Evolutionary conservation across 2,888 invertebrate species (phyloP).

Genomic region (Isotomurus palustris): DNA sequence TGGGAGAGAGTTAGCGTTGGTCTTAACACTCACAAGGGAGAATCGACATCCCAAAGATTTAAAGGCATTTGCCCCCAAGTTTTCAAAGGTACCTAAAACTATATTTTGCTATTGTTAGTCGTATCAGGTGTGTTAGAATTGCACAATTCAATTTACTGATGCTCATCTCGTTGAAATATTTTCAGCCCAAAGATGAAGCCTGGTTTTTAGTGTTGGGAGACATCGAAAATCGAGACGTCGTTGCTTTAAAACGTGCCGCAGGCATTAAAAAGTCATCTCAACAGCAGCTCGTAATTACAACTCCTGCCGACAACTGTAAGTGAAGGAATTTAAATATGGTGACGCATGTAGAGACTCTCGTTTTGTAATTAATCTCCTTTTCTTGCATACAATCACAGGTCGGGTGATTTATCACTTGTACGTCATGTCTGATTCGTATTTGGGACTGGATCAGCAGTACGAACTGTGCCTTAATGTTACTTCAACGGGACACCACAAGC

Average conservation of each 20-base stretch:
- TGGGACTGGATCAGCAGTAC: constrained; percentile 90
- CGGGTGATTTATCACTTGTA: constrained; percentile 73
- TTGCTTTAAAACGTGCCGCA: constrained; percentile 72
- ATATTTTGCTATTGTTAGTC: not conserved
- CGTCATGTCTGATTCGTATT: constrained; percentile 84
- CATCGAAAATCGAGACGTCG: constrained; percentile 63
- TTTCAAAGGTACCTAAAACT: constrained; percentile 61
- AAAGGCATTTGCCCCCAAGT: constrained; percentile 72
- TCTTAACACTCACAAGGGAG: constrained; percentile 28
- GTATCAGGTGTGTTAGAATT: no score
- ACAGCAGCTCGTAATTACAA: constrained; percentile 37
- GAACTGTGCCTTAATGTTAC: constrained; percentile 54
- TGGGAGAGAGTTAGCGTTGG: constrained; percentile 34
- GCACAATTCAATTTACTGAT: no score
- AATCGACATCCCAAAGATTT: constrained; percentile 52
- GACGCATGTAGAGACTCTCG: no score
- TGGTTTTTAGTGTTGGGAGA: constrained; percentile 88
- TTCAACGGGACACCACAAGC: constrained; percentile 5
- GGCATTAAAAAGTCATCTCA: constrained; percentile 50
- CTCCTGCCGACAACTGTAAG: constrained; percentile 31
- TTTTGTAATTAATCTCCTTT: no score
- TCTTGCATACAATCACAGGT: constrained; percentile 56
- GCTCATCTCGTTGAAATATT: not conserved
- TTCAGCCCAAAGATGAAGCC: constrained; percentile 73
- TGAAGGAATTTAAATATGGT: not conserved